Conservation (phyloP, 1,140 invertebrate species). For the Reticulitermes speratus region DNA sequence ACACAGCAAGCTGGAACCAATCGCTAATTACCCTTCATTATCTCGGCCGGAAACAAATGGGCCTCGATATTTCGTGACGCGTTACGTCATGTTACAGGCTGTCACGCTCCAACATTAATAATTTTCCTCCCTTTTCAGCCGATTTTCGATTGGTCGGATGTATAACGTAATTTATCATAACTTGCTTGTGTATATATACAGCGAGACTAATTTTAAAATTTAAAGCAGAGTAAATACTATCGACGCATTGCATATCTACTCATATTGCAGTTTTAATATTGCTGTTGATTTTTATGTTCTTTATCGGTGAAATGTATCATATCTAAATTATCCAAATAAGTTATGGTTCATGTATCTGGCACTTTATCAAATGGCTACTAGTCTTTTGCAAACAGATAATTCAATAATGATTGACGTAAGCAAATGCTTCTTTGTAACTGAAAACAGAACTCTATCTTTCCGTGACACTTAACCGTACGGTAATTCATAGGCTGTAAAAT, state of each 20-base stretch:
- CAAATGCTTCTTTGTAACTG: no score
- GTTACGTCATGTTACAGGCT: constrained; percentile 18
- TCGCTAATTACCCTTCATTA: constrained; percentile 32
- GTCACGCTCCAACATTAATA: constrained; percentile 27
- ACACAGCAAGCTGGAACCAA: constrained; percentile 28
- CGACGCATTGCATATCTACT: not conserved
- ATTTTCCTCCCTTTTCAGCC: constrained; percentile 25
- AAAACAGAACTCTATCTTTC: no score
- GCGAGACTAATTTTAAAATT: constrained; percentile 20
- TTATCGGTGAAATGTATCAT: not conserved
- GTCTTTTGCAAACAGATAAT: no score
- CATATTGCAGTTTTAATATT: not conserved
- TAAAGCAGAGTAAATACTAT: not conserved
- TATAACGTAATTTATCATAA: constrained; percentile 25
- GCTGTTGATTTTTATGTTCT: not conserved
- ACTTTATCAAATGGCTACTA: no score
- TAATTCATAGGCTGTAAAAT: no score
- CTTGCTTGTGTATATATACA: constrained; percentile 10
- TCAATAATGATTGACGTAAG: no score
- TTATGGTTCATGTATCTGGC: no score
- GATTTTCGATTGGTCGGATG: constrained; percentile 26
- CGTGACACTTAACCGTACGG: no score
- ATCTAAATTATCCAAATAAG: no score
- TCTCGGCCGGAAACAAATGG: constrained; percentile 30
- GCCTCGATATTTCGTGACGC: constrained; percentile 22